These are phyloP conservation scores for Netelia virgata DNA, from an alignment of 2,888 invertebrate genomes.

Conservation along the genomic window DNA sequence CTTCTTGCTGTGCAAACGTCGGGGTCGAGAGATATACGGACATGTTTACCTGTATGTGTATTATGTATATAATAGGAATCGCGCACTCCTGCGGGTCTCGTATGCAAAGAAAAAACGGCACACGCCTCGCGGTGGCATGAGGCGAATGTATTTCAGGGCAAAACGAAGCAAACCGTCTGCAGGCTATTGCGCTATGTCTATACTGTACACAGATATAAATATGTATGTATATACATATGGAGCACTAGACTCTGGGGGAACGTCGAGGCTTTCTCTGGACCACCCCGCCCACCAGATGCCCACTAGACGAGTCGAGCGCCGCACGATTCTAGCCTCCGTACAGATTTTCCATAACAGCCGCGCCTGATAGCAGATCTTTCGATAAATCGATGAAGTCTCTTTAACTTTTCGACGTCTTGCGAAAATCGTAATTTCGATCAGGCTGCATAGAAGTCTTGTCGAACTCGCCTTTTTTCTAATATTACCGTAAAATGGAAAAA, in stretches of 20 bases:
- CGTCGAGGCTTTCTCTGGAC: slow-evolving; percentile 83
- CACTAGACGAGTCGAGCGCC: slow-evolving; percentile 65
- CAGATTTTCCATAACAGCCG: slow-evolving; percentile 26
- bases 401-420: background rate
- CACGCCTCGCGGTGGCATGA: slow-evolving; percentile 83
- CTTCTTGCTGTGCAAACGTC: slow-evolving; percentile 41
- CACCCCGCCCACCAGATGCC: slow-evolving; percentile 82
- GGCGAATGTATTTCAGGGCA: slow-evolving; percentile 71
- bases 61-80: slow-evolving; percentile 14
- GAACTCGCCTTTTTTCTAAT: too few relatives aligned
- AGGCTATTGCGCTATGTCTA: slow-evolving; percentile 33
- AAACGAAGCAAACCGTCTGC: slow-evolving; percentile 66
- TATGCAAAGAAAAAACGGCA: slow-evolving; percentile 77
- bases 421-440: background rate
- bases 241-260: slow-evolving; percentile 64
- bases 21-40: slow-evolving; percentile 37
- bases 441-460: too few relatives aligned
- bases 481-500: too few relatives aligned
- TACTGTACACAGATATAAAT: slow-evolving; percentile 69
- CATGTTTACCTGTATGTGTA: background rate
- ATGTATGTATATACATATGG: slow-evolving; percentile 55
- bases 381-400: slow-evolving; percentile 7
- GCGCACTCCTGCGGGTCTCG: slow-evolving; percentile 43
- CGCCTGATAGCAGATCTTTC: slow-evolving; percentile 17
- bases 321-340: slow-evolving; percentile 67